phyloP scores from a whole-genome alignment of 2,797 vertebrate species.

The Phoxinus dragarum region DNA sequence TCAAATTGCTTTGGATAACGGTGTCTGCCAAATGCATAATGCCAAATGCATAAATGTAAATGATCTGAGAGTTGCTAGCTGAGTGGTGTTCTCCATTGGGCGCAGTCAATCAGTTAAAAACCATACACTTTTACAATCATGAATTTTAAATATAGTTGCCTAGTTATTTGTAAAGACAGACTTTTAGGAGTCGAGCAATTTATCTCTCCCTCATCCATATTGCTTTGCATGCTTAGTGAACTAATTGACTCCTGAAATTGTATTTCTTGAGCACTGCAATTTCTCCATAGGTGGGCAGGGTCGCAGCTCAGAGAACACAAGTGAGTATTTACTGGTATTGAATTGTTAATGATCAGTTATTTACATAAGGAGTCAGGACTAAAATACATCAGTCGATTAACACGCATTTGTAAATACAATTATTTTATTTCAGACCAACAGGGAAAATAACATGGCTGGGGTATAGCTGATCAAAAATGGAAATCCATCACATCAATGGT shows the following conservation, averaged over 20 bases:
- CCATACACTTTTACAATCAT: not conserved
- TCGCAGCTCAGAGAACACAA: not conserved
- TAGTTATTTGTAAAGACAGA: not conserved
- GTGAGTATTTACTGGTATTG: not conserved
- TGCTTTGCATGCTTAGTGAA: slow-evolving; percentile 2
- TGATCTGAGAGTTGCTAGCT: not conserved
- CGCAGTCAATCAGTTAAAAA: not conserved
- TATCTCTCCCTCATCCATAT: not conserved
- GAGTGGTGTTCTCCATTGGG: not conserved
- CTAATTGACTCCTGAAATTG: slow-evolving; percentile 32
- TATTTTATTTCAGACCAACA: not conserved
- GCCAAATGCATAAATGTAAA: too few relatives aligned
- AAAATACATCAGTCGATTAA: not conserved
- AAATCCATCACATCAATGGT: not conserved
- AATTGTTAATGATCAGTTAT: not conserved
- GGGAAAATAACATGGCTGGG: not conserved
- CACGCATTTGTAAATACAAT: not conserved
- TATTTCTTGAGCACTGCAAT: slow-evolving; percentile 2
- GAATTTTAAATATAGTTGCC: slow-evolving; percentile 4
- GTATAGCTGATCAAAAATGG: not conserved
- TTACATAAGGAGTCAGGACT: not conserved
- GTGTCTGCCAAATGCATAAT: too few relatives aligned
- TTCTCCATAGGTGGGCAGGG: not conserved
- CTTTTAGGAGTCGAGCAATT: slow-evolving; percentile 5
- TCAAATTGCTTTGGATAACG: too few relatives aligned